Percentiles rank a stretch among this genome's conserved stretches.
Evolutionary conservation across 1,140 invertebrate genomes (phyloP).

Genomic region (Himalopsyche phryganea): DNA sequence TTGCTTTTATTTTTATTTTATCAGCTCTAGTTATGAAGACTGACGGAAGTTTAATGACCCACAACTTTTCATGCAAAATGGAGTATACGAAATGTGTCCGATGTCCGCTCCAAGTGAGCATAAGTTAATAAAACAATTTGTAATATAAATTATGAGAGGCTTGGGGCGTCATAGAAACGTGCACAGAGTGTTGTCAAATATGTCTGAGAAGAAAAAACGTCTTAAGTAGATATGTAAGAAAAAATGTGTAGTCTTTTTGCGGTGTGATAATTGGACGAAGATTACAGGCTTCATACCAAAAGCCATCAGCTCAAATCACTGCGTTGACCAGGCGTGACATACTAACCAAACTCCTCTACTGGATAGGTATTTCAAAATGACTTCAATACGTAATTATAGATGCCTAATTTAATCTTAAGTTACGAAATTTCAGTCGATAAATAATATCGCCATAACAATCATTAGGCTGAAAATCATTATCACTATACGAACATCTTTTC

Average conservation of each 20-base stretch:
- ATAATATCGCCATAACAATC: too few species aligned
- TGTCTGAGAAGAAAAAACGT: conserved; percentile 8
- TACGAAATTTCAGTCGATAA: too few species aligned
- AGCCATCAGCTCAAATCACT: conserved; percentile 2
- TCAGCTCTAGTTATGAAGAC: neutral
- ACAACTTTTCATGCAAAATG: conserved; percentile 11
- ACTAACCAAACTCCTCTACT: conserved; percentile 2
- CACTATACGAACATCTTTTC: too few species aligned
- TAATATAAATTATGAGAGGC: conserved; percentile 17
- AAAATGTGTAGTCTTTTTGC: conserved; percentile 26
- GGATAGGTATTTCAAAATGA: too few species aligned
- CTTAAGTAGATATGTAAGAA: neutral
- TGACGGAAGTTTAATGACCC: conserved; percentile 12
- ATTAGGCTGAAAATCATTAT: too few species aligned
- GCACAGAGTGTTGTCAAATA: neutral
- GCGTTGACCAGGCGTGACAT: conserved; percentile 24
- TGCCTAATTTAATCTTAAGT: too few species aligned
- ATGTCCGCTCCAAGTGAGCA: neutral
- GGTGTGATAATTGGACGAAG: conserved; percentile 30
- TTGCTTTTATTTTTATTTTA: neutral
- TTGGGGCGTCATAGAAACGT: conserved; percentile 1
- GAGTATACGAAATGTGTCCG: conserved; percentile 6
- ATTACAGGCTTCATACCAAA: conserved; percentile 27
- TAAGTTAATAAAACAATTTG: conserved; percentile 21
- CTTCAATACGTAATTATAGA: too few species aligned